phyloP scores from a whole-genome alignment of 2,113 vertebrate species.

The Narcine bancroftii region DNA sequence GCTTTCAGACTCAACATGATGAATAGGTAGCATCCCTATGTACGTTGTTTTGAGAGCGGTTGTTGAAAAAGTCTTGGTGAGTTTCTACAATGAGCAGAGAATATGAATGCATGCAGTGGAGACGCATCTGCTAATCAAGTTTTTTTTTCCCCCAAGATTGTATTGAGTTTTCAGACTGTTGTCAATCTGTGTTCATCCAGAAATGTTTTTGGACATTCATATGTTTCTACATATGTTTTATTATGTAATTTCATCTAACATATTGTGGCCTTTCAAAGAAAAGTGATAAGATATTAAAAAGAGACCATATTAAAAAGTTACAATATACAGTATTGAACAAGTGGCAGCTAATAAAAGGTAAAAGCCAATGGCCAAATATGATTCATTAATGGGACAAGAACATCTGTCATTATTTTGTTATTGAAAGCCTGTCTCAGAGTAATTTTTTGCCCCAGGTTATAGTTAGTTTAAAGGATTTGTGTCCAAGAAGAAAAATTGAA shows the following conservation, averaged over 20 bases:
- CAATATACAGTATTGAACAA: slow-evolving; percentile 36
- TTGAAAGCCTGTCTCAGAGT: slow-evolving; percentile 94
- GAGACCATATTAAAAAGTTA: slow-evolving; percentile 31
- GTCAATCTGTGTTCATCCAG: too few species aligned
- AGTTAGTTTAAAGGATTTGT: slow-evolving; percentile 97
- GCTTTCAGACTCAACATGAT: too few species aligned
- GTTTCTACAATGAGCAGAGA: too few species aligned
- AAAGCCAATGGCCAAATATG: slow-evolving; percentile 78
- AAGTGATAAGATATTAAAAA: background rate
- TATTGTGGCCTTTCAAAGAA: background rate
- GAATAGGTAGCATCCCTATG: too few species aligned
- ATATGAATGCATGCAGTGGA: too few species aligned
- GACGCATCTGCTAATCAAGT: too few species aligned
- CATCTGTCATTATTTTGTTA: slow-evolving; percentile 85
- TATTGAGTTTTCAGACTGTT: too few species aligned
- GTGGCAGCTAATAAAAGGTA: slow-evolving; percentile 69
- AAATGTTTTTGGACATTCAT: too few species aligned
- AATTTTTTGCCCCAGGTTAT: slow-evolving; percentile 93
- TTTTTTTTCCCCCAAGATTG: too few species aligned
- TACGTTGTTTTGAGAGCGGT: too few species aligned
- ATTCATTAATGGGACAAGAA: slow-evolving; percentile 92
- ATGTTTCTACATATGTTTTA: background rate
- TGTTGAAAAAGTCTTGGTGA: too few species aligned
- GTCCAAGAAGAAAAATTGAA: slow-evolving; percentile 97
- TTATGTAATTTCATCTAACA: background rate